These are phyloP conservation scores for Pectinophora gossypiella DNA, from an alignment of 1,140 invertebrate genomes.

Conservation along the genomic window DNA sequence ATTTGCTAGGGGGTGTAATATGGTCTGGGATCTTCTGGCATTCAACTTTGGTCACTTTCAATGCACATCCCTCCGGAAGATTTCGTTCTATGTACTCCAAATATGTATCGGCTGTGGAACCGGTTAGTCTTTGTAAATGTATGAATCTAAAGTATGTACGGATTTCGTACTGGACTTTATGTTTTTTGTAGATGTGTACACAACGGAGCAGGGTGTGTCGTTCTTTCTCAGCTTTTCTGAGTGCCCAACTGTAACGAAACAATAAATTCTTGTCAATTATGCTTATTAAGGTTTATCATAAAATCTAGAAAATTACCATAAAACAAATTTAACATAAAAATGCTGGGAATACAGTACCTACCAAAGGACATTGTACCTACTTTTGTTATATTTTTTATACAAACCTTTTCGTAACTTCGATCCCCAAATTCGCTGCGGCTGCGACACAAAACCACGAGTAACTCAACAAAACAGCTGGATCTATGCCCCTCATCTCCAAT, in stretches of 20 bases:
- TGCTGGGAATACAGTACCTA: neutral
- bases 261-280: too few species aligned
- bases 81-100: conserved; percentile 98
- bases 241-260: conserved; percentile 80
- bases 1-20: conserved; percentile 54
- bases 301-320: too few species aligned
- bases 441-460: conserved; percentile 90
- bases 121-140: conserved; percentile 90
- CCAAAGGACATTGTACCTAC: conserved; percentile 5
- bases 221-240: conserved; percentile 83
- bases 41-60: conserved; percentile 94
- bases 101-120: conserved; percentile 96
- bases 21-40: conserved; percentile 77
- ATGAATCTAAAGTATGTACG: conserved; percentile 94
- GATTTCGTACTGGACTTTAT: conserved; percentile 96
- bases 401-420: conserved; percentile 85
- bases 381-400: too few species aligned
- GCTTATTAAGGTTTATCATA: too few species aligned
- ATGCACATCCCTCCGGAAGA: conserved; percentile 96
- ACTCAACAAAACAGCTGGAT: conserved; percentile 90
- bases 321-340: too few species aligned
- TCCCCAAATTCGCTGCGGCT: conserved; percentile 86
- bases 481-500: conserved; percentile 91
- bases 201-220: conserved; percentile 90
- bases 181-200: conserved; percentile 94